Percentiles rank a stretch among this genome's conserved stretches.
These are phyloP conservation scores for Salpingus planirostris DNA, from an alignment of 2,888 invertebrate species.

Conservation along the genomic window DNA sequence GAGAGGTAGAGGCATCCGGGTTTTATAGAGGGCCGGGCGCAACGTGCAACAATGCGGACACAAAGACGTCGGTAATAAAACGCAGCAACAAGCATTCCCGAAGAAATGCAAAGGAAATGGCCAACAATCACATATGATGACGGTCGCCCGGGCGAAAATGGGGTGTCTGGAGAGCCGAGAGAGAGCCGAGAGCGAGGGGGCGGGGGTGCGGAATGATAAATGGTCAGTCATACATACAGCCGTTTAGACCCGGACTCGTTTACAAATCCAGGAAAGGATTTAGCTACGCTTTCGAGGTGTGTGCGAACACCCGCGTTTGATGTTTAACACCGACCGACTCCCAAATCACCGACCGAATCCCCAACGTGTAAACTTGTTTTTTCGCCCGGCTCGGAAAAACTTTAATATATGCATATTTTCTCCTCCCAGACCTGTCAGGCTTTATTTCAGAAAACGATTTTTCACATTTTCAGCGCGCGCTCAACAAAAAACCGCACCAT, in stretches of 20 bases:
- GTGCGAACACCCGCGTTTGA: constrained; percentile 34
- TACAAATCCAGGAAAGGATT: constrained; percentile 43
- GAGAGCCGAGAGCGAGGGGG: constrained; percentile 14
- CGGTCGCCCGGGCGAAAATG: constrained; percentile 11
- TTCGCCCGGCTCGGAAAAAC: constrained; percentile 18
- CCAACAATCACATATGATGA: constrained; percentile 16
- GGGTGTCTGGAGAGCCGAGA: constrained; percentile 10
- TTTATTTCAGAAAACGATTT: constrained; percentile 14
- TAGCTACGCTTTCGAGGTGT: constrained; percentile 38
- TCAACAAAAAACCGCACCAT: too few species aligned
- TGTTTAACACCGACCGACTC: constrained; percentile 29
- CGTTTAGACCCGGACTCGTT: constrained; percentile 40
- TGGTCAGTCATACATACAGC: constrained; percentile 42
- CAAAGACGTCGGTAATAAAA: constrained; percentile 18
- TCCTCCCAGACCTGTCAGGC: constrained; percentile 19
- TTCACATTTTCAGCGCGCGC: too few species aligned
- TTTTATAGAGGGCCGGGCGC: constrained; percentile 13
- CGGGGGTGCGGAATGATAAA: constrained; percentile 40
- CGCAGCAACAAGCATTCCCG: constrained; percentile 16
- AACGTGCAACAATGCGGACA: constrained; percentile 11
- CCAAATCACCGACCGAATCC: constrained; percentile 26
- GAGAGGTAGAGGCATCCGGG: constrained; percentile 7
- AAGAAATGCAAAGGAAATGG: constrained; percentile 14
- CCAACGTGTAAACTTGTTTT: constrained; percentile 24
- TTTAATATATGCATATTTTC: constrained; percentile 25